phyloP scores from a whole-genome alignment of 2,888 invertebrate species.

The Sminthurinus aureus region DNA sequence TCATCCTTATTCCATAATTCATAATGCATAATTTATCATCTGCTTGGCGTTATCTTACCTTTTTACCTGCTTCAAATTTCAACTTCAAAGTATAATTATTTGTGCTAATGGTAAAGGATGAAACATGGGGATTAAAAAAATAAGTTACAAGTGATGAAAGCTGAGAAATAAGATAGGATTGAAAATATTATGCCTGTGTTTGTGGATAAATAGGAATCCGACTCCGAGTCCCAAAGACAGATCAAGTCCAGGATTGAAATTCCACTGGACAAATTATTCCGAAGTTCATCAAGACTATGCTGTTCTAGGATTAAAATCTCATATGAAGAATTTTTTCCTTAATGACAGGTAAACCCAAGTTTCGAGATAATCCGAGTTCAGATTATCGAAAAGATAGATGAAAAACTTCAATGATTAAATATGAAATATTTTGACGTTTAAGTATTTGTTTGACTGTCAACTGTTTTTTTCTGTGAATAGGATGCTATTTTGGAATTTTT shows the following conservation, averaged over 20 bases:
- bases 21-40: too few relatives aligned
- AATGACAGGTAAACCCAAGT: conserved; percentile 59
- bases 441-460: not conserved
- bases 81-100: too few relatives aligned
- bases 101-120: too few relatives aligned
- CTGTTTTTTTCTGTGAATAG: conserved; percentile 38
- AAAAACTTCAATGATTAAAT: not conserved
- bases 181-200: not conserved
- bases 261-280: conserved; percentile 58
- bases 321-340: conserved; percentile 56
- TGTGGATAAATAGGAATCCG: conserved; percentile 43
- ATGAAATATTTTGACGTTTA: not conserved
- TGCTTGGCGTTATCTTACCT: too few relatives aligned
- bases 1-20: too few relatives aligned
- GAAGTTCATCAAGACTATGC: conserved; percentile 58
- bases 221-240: conserved; percentile 35
- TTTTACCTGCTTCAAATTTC: too few relatives aligned
- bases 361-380: too few relatives aligned
- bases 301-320: conserved; percentile 55
- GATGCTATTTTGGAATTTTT: conserved; percentile 60
- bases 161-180: conserved; percentile 2
- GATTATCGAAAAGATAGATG: not conserved
- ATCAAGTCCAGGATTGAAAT: conserved; percentile 33
- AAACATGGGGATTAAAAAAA: too few relatives aligned
- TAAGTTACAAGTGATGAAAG: not conserved